phyloP scores from a whole-genome alignment of 2,113 vertebrate genomes.

The Serinus canaria region DNA sequence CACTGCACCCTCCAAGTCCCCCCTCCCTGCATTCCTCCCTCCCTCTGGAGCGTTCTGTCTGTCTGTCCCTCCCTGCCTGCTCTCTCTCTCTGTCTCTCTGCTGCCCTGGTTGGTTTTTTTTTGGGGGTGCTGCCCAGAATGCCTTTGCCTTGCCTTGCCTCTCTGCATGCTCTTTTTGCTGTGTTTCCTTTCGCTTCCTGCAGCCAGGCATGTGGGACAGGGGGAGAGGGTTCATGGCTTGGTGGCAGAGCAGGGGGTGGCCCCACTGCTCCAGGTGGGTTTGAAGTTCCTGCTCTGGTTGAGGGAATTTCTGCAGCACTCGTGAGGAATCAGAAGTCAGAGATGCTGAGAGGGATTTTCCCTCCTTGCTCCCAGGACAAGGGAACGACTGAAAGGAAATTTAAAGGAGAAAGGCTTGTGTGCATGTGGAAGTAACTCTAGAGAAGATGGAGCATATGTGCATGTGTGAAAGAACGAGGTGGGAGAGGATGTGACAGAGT shows the following conservation, averaged over 20 bases:
- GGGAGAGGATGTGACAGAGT: slow-evolving; percentile 24
- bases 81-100: neutral
- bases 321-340: neutral
- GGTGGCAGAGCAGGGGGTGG: neutral
- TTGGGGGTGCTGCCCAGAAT: neutral
- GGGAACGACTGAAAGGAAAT: neutral
- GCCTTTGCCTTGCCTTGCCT: neutral
- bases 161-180: slow-evolving; percentile 5
- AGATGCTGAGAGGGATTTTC: neutral
- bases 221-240: neutral
- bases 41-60: neutral
- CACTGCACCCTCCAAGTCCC: neutral
- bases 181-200: neutral
- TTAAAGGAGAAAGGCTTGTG: neutral
- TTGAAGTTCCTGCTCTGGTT: neutral
- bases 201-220: neutral
- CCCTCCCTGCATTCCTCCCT: neutral
- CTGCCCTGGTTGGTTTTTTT: neutral
- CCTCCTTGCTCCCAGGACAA: neutral
- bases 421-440: neutral
- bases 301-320: neutral
- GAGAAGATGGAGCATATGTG: slow-evolving; percentile 34
- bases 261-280: neutral
- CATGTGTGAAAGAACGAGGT: slow-evolving; percentile 56
- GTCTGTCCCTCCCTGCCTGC: neutral